Conservation (phyloP, 2,113 vertebrate species). For the Myxocyprinus asiaticus region DNA sequence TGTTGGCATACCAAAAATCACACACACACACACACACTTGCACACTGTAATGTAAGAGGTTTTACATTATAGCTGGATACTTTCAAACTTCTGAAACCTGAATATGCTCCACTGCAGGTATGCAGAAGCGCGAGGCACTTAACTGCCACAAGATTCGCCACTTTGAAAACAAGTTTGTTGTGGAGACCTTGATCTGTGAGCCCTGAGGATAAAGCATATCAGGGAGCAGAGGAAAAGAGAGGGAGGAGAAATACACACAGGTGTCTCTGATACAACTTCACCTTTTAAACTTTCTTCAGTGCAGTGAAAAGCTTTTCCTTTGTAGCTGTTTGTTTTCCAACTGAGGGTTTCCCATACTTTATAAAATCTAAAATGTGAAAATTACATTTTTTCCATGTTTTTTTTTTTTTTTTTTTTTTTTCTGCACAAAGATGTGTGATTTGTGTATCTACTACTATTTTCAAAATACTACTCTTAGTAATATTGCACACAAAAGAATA, state of each 20-base stretch:
- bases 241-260: background rate
- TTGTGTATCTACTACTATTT: background rate
- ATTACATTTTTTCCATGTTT: background rate
- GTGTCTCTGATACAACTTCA: background rate
- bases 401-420: background rate
- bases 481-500: background rate
- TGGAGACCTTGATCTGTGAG: constrained; percentile 92
- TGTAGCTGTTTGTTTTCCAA: background rate
- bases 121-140: constrained; percentile 88
- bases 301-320: background rate
- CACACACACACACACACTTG: constrained; percentile 1
- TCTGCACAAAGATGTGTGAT: background rate
- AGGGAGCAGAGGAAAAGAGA: background rate
- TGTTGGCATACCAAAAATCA: background rate
- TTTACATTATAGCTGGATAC: background rate
- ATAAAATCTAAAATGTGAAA: constrained; percentile 2
- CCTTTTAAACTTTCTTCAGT: background rate
- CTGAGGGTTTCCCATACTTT: background rate
- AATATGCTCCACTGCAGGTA: constrained; percentile 72
- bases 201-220: constrained; percentile 57
- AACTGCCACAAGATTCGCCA: constrained; percentile 87
- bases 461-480: too few species aligned
- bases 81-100: background rate
- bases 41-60: too few species aligned
- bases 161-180: constrained; percentile 85